Percentiles rank a stretch among this genome's conserved stretches.
These are phyloP conservation scores for Mesaphorura yosii DNA, from an alignment of 1,140 invertebrate genomes.

Conservation along the genomic window DNA sequence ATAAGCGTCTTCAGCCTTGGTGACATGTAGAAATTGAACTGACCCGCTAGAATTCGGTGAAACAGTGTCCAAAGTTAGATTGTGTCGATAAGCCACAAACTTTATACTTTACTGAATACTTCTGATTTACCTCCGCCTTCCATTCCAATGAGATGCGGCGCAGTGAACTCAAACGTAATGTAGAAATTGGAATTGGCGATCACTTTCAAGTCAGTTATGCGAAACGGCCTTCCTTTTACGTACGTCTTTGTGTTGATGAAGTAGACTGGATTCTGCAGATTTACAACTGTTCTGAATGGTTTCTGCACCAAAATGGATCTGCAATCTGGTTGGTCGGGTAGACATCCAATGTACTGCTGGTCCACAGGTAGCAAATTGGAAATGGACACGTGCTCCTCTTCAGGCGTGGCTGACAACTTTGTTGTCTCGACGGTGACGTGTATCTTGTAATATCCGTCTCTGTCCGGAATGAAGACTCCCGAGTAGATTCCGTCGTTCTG, in stretches of 20 bases:
- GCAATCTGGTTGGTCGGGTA: background rate
- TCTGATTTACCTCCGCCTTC: constrained; percentile 8
- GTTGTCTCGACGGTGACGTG: background rate
- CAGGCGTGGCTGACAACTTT: background rate
- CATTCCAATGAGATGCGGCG: constrained; percentile 11
- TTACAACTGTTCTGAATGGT: background rate
- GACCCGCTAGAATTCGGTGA: constrained; percentile 9
- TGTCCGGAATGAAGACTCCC: constrained; percentile 4
- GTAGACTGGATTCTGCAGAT: background rate
- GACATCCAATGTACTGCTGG: background rate
- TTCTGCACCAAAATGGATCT: background rate
- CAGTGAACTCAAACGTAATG: constrained; percentile 13
- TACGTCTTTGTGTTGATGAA: background rate
- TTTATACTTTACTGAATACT: too few relatives aligned
- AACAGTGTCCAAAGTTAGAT: too few relatives aligned
- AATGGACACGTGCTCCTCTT: background rate
- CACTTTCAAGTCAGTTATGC: constrained; percentile 17
- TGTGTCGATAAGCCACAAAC: too few relatives aligned
- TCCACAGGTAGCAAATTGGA: background rate
- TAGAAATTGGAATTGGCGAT: background rate
- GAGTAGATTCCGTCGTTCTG: constrained; percentile 20
- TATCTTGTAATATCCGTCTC: constrained; percentile 15
- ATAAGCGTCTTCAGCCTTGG: constrained; percentile 13
- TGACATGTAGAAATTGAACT: constrained; percentile 17
- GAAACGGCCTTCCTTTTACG: constrained; percentile 8